Evolutionary conservation across 2,113 vertebrate genomes (phyloP), one percentile per base, ranked within the genome.

Genomic region (Phodopus roborovskii): DNA sequence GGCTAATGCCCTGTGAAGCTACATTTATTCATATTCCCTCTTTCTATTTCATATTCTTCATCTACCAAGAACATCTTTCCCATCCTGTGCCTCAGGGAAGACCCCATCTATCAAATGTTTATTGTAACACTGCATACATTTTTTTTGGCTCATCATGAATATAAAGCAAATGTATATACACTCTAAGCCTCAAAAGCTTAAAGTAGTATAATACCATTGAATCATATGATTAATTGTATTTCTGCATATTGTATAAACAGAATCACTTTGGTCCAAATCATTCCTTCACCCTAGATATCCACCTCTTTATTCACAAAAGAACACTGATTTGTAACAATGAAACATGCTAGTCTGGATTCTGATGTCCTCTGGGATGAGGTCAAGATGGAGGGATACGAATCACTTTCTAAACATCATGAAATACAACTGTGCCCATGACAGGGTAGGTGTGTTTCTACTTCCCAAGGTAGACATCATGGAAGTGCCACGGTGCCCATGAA

Each of bases 341-440:
- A 64, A n/a, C 24, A 42, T 28, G 30, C 39, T n/a, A 15, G 20
- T 13, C 9, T 50, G 24, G 42, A 22, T 81, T 77, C 53, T 74
- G 60, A 62, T 62, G 48, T 78, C 56, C 26, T 3, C 5, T 24
- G 7, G 36, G 6, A 2, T 19, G 5, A 4, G 20, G 2, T 39
- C 24, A 22, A 20, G 36, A 20, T 26, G 12, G 26, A 16, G 13
- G 42, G 22, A 74, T 39, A 12, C 24, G n/a, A 81, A 50, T 75
- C 11, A 5, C 16, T 91, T 84, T 50, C 1, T 2, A 42, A 48
- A 45, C 50, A 22, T 84, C 64, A 60, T 39, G 53, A 68, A 86
- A 12, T 28, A 33, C 3, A 60, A 60, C 0, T 2, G 5, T 5
- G 12, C 5, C 15, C 1, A 0, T 19, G 42, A 77, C 9, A 24